Conservation (phyloP, 2,888 invertebrate species). For the Catocala fraxini region DNA sequence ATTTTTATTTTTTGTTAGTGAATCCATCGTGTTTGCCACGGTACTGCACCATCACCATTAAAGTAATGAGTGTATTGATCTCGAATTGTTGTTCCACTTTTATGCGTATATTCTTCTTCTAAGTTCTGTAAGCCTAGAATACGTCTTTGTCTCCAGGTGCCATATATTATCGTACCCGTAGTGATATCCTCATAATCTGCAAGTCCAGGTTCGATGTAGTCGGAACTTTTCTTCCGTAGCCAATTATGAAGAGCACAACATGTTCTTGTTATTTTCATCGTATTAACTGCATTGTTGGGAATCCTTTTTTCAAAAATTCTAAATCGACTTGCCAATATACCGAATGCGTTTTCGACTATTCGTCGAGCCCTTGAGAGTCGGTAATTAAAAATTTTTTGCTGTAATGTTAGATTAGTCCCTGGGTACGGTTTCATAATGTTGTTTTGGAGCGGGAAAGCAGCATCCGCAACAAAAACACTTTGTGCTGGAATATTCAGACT, state of each 20-base stretch:
- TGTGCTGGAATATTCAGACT: constrained; percentile 11
- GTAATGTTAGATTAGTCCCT: constrained; percentile 25
- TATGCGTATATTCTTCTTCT: no score
- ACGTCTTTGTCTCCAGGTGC: no score
- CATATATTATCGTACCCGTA: no score
- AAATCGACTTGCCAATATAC: constrained; percentile 39
- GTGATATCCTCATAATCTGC: no score
- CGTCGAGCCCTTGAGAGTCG: constrained; percentile 42
- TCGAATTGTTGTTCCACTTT: no score
- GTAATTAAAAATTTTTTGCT: constrained; percentile 46
- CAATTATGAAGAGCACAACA: constrained; percentile 48
- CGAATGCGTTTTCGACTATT: constrained; percentile 42
- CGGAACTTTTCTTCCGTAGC: constrained; percentile 26
- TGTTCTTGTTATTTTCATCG: constrained; percentile 39
- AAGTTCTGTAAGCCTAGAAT: no score
- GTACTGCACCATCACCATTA: no score
- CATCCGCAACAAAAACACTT: constrained; percentile 37
- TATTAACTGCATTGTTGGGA: constrained; percentile 23
- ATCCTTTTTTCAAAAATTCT: constrained; percentile 26
- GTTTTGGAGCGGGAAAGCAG: constrained; percentile 43
- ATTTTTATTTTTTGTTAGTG: no score
- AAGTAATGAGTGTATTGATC: no score
- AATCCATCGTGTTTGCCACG: no score
- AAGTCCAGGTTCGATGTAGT: not conserved
- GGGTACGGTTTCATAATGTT: constrained; percentile 31